phyloP scores from a whole-genome alignment of 2,888 invertebrate genomes.

The Cerceris ruficornis region DNA sequence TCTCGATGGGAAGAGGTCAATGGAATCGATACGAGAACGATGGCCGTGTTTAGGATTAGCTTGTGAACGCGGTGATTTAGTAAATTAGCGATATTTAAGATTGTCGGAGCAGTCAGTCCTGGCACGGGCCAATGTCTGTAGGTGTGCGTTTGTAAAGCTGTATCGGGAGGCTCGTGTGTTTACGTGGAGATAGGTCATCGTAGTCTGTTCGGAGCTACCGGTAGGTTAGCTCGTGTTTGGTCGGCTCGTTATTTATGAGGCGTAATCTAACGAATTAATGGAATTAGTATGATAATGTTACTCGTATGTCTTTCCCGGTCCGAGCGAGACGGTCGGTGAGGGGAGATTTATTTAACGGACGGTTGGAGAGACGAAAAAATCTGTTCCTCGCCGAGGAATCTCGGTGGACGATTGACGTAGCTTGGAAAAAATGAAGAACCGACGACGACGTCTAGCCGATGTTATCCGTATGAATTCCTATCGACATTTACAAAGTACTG shows the following conservation, averaged over 20 bases:
- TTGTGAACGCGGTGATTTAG: conserved; percentile 42
- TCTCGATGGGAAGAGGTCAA: conserved; percentile 29
- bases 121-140: conserved; percentile 33
- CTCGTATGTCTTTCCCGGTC: not conserved
- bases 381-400: no score
- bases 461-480: no score
- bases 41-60: conserved; percentile 44
- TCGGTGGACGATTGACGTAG: no score
- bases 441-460: no score
- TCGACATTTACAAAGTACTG: no score
- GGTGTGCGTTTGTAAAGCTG: not conserved
- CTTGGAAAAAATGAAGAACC: not conserved
- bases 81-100: conserved; percentile 55
- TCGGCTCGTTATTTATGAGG: conserved; percentile 12
- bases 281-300: conserved; percentile 29
- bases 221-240: not conserved
- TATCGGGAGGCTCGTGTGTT: not conserved
- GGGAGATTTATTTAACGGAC: not conserved
- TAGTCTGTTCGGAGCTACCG: not conserved
- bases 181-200: not conserved
- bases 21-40: conserved; percentile 47
- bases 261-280: conserved; percentile 37
- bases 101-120: conserved; percentile 22
- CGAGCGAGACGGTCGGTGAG: not conserved
- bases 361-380: no score